These are phyloP conservation scores for Coendou prehensilis DNA, from an alignment of 2,797 vertebrate genomes.

Conservation along the genomic window DNA sequence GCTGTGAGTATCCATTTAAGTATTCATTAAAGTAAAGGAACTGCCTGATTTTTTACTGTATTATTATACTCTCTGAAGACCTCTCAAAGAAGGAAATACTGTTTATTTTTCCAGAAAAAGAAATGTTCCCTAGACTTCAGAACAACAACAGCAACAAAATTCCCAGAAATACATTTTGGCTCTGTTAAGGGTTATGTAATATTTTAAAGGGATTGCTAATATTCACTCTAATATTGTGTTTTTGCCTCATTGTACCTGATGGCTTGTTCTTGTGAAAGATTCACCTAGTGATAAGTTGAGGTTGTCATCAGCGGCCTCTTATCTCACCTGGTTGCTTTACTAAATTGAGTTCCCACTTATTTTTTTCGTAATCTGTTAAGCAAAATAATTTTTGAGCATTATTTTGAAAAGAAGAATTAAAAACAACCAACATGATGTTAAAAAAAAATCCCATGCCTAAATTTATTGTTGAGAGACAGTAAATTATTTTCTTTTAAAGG, in stretches of 20 bases:
- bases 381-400: neutral
- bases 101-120: constrained; percentile 65
- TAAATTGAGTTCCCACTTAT: neutral
- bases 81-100: neutral
- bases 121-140: constrained; percentile 48
- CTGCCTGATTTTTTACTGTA: neutral
- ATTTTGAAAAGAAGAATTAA: constrained; percentile 58
- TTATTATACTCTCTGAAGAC: neutral
- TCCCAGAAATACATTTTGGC: constrained; percentile 54
- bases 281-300: neutral
- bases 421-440: neutral
- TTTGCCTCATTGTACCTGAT: neutral
- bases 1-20: constrained; percentile 1
- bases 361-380: neutral
- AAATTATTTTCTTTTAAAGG: constrained; percentile 60
- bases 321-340: neutral
- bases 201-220: constrained; percentile 38
- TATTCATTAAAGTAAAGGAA: constrained; percentile 21
- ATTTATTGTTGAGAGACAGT: constrained; percentile 31
- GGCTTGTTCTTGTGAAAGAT: neutral
- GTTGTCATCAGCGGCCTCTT: neutral
- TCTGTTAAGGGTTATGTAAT: constrained; percentile 49
- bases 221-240: constrained; percentile 10
- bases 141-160: constrained; percentile 42
- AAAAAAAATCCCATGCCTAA: constrained; percentile 6